Evolutionary conservation across 2,797 vertebrate genomes (phyloP), one percentile per base, ranked within the genome.

Genomic region (Hippoglossus hippoglossus): DNA sequence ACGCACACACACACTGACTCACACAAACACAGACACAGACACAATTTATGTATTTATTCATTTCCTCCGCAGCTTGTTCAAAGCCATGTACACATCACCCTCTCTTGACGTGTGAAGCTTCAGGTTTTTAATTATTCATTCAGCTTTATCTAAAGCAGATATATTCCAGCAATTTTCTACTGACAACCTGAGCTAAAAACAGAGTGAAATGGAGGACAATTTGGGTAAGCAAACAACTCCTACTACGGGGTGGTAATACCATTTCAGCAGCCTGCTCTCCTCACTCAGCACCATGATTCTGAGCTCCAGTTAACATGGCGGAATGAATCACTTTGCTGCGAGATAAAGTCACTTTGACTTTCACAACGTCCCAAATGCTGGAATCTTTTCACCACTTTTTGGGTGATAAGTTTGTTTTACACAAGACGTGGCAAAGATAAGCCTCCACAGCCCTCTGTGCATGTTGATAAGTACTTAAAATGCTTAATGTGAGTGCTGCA

Each of bases 121-220:
- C 66, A 34, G 74, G 61, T 81, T 93, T 86, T 93, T 91, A 93
- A 93, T 93, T 90, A 93, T 93, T 93, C 83, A 92, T 92, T 87
- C 51, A 15, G 79, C 79, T 67, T 86, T 83, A 88, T 91, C 87
- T 81, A 71, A 91, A 91, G 88, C 80, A 87, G 84, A 89, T 87
- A 82, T 80, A 89, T 87, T 78, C 64, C 76, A 67, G 76, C 75
- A 81, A 67, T 79, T 91, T 91, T 86, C 86, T 90, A 83, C 81
- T 87, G 84, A 86, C 82, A 87, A 75, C 75, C 85, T 70, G 68
- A 41, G 65, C 79, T 85, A 59, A 80, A 79, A 85, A 81, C 57
- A 31, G 69, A 81, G 73, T 68, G 62, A 81, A 85, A 77, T 12
- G 6, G 62, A 73, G 74, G 64, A 75, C 71, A 80, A 73, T 88